phyloP scores from a whole-genome alignment of 2,888 invertebrate genomes.

The Scrobipalpa costella region DNA sequence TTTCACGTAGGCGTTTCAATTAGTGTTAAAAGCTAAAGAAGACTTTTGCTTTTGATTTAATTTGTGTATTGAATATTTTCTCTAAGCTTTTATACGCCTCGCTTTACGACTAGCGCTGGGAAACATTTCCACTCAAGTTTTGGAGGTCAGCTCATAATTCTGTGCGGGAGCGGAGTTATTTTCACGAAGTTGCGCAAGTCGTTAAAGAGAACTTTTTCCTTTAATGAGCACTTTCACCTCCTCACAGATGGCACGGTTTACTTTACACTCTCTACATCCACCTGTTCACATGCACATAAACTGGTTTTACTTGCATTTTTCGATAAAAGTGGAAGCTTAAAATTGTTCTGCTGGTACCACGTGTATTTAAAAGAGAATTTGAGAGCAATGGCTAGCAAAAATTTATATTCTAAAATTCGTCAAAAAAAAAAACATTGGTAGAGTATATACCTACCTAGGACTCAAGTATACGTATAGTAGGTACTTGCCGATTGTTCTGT shows the following conservation, averaged over 20 bases:
- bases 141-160: conserved; percentile 28
- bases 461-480: no score
- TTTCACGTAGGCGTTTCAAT: neutral
- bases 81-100: neutral
- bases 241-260: conserved; percentile 30
- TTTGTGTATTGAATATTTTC: neutral
- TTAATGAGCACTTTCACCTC: conserved; percentile 31
- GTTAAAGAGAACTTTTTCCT: conserved; percentile 29
- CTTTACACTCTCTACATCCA: conserved; percentile 26
- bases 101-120: conserved; percentile 17
- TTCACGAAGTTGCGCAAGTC: conserved; percentile 29
- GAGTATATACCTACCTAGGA: no score
- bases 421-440: no score
- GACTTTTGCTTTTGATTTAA: neutral
- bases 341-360: neutral
- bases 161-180: conserved; percentile 27
- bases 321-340: neutral
- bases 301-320: neutral
- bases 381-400: no score
- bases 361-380: no score
- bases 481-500: no score
- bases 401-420: no score
- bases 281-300: conserved; percentile 13
- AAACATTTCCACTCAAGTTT: conserved; percentile 24
- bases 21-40: neutral